Evolutionary conservation across 2,888 invertebrate genomes (phyloP).

Genomic region (Mechanitis mazaeus): DNA sequence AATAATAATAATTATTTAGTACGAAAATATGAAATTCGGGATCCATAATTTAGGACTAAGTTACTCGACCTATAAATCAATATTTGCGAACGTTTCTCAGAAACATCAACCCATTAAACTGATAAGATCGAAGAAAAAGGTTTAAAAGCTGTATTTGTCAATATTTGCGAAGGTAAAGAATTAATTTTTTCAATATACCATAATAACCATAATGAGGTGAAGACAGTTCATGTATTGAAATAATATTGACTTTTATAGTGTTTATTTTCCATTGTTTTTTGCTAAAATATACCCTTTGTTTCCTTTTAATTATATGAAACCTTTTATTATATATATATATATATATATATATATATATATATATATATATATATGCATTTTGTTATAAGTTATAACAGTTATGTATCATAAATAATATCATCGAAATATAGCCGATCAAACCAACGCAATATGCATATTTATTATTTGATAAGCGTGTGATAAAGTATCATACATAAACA

Average conservation of each 20-base stretch:
- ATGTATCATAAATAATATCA: background rate
- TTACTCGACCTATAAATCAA: slow-evolving; percentile 33
- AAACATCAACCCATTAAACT: slow-evolving; percentile 34
- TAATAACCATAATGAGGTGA: slow-evolving; percentile 15
- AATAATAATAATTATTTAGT: too few relatives aligned
- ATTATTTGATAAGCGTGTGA: background rate
- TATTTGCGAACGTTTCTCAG: slow-evolving; percentile 37
- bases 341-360: too few relatives aligned
- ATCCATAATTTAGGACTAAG: slow-evolving; percentile 13
- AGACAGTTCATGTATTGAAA: too few relatives aligned
- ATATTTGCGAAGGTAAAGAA: slow-evolving; percentile 36
- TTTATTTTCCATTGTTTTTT: too few relatives aligned
- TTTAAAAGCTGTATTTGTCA: slow-evolving; percentile 26
- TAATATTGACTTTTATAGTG: too few relatives aligned
- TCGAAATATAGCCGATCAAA: background rate
- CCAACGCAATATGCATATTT: slow-evolving; percentile 1
- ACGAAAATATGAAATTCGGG: slow-evolving; percentile 28
- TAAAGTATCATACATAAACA: background rate
- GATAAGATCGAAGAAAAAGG: slow-evolving; percentile 34
- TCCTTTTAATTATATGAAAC: too few relatives aligned
- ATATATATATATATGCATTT: too few relatives aligned
- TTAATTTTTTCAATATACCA: slow-evolving; percentile 28
- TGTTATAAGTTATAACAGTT: background rate
- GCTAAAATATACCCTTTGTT: too few relatives aligned
- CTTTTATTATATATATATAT: too few relatives aligned